These are phyloP conservation scores for Montipora foliosa DNA, from an alignment of 64 coral and sea anemone genomes.

Conservation along the genomic window DNA sequence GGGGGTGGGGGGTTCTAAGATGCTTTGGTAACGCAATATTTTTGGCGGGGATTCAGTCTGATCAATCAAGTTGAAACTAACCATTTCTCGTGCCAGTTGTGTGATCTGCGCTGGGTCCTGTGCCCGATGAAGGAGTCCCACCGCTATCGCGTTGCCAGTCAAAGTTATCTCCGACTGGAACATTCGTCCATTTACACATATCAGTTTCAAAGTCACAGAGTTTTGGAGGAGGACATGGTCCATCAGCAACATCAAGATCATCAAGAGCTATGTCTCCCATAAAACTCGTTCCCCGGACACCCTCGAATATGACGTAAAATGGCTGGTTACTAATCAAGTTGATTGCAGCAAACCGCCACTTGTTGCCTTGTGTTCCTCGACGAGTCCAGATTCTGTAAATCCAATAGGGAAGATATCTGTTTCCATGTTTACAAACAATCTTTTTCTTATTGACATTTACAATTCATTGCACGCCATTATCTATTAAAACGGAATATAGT, in stretches of 20 bases:
- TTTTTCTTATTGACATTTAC: too few relatives aligned
- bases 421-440: too few relatives aligned
- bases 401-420: not conserved
- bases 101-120: slow-evolving; percentile 83
- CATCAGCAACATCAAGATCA: slow-evolving; percentile 87
- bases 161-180: slow-evolving; percentile 76
- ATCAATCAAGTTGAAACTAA: slow-evolving; percentile 14
- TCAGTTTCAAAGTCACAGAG: slow-evolving; percentile 88
- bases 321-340: slow-evolving; percentile 78
- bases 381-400: slow-evolving; percentile 79
- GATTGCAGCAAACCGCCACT: slow-evolving; percentile 89
- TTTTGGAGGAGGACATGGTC: slow-evolving; percentile 69
- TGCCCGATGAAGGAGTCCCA: slow-evolving; percentile 82
- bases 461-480: too few relatives aligned
- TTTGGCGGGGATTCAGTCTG: too few relatives aligned
- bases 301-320: slow-evolving; percentile 86
- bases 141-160: slow-evolving; percentile 91
- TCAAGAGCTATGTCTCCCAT: slow-evolving; percentile 88
- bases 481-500: too few relatives aligned
- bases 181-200: slow-evolving; percentile 76
- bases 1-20: too few relatives aligned
- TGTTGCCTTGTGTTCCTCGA: slow-evolving; percentile 89
- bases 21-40: too few relatives aligned
- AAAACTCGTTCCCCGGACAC: slow-evolving; percentile 79
- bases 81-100: slow-evolving; percentile 90